These are phyloP conservation scores for Dryadula phaetusa DNA, from an alignment of 2,888 invertebrate genomes.

Conservation along the genomic window DNA sequence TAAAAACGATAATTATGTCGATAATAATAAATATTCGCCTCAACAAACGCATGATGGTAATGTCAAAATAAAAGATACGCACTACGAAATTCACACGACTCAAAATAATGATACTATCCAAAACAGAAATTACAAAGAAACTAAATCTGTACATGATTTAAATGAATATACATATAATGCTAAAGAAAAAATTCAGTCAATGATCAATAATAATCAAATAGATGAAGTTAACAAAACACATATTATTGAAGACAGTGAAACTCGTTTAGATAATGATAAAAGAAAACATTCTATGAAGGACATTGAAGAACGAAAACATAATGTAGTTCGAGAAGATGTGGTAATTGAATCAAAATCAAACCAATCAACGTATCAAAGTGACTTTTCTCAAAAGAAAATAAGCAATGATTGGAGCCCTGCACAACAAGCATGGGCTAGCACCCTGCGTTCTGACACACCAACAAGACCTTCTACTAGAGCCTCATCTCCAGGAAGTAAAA, in stretches of 20 bases:
- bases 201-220: neutral
- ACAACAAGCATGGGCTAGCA: slow-evolving; percentile 90
- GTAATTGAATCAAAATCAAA: slow-evolving; percentile 64
- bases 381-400: slow-evolving; percentile 83
- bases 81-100: slow-evolving; percentile 47
- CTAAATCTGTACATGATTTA: neutral
- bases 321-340: slow-evolving; percentile 56
- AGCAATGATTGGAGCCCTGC: slow-evolving; percentile 88
- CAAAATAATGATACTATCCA: slow-evolving; percentile 43
- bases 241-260: neutral
- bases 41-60: slow-evolving; percentile 50
- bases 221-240: neutral
- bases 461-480: slow-evolving; percentile 78
- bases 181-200: neutral
- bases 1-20: slow-evolving; percentile 33
- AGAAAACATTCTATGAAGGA: slow-evolving; percentile 42
- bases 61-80: slow-evolving; percentile 51
- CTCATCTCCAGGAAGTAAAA: slow-evolving; percentile 83
- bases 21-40: neutral
- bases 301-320: slow-evolving; percentile 55
- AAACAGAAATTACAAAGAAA: slow-evolving; percentile 29
- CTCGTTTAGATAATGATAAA: slow-evolving; percentile 19
- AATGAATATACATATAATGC: neutral
- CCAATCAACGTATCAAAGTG: slow-evolving; percentile 85
- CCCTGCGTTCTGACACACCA: slow-evolving; percentile 87